Base-by-base conservation (phyloP, 2,797 vertebrate genomes). In the Valencia hispanica region DNA sequence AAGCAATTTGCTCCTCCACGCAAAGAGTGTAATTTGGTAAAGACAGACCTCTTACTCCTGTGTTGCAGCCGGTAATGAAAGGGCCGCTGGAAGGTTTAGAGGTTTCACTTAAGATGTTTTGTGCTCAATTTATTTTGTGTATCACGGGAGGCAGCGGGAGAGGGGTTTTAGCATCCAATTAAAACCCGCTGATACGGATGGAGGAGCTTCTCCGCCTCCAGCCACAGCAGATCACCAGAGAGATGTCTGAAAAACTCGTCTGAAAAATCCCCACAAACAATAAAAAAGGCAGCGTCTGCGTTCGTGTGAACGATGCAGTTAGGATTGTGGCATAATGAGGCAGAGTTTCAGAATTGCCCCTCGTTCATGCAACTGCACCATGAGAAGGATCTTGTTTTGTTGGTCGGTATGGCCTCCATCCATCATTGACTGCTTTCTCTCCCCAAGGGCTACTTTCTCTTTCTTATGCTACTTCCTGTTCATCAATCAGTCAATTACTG, bases 401-500 rank as follows among this genome's bases (percentile, higher is more conserved):
- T 43, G 73, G 65, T 82, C 47, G 65, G 63, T 27, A 50, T 41
- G 48, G 41, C 79, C 74, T 88, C 80, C 81, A 87, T 89, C 84
- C 61, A 70, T 90, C 90, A 86, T 84, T 80, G 55, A 63, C 66
- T 12, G 39, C 72, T 82, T 73, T 51, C 43, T 76, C 79, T 86
- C 83, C 86, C 77, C 68, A n/a, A 48, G 79, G 89, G 82, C 71
- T 45, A 72, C 68, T 74, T 75, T 74, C 34, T 59, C 75, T 72
- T 83, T 84, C 79, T 79, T 34, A 36, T 45, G 72, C 87, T 87
- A 79, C 87, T 91, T 92, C 85, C 88, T 88, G 85, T 78, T 91
- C 91, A 91, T 93, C 90, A 91, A 87, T 94, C 89, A 91, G 75
- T 92, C 89, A 87, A 89, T 93, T 90, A 92, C 82, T 41, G 8